Evolutionary conservation across 2,113 vertebrate species (phyloP).

Genomic region (Clinocottus analis): DNA sequence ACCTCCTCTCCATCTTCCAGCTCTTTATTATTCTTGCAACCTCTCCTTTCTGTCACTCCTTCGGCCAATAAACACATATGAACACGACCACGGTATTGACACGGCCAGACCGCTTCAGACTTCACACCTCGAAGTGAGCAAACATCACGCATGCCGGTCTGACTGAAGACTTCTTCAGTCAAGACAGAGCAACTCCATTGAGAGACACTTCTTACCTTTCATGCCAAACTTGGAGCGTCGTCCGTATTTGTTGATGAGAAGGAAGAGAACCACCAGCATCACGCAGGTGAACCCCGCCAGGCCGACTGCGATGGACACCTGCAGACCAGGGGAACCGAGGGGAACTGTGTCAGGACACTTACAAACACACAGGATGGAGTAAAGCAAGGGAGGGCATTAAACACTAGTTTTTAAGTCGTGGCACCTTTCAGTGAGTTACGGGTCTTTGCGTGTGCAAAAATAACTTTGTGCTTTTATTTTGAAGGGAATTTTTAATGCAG

Average conservation of each 20-base stretch:
- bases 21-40: neutral
- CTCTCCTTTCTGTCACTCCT: neutral
- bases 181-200: neutral
- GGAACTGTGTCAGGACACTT: neutral
- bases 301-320: constrained; percentile 95
- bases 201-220: constrained; percentile 88
- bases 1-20: neutral
- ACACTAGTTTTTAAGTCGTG: too few relatives aligned
- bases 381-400: neutral
- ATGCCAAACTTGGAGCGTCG: constrained; percentile 95
- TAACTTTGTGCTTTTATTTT: too few relatives aligned
- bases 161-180: neutral
- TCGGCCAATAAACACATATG: neutral
- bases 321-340: neutral
- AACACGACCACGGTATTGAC: neutral
- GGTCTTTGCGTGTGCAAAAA: too few relatives aligned
- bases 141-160: neutral
- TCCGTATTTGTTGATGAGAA: constrained; percentile 97
- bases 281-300: constrained; percentile 93
- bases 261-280: constrained; percentile 91
- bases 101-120: neutral
- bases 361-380: neutral
- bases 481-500: too few relatives aligned
- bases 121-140: neutral
- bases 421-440: too few relatives aligned